phyloP scores from a whole-genome alignment of 1,140 invertebrate genomes.

The Tetraneura akinire region DNA sequence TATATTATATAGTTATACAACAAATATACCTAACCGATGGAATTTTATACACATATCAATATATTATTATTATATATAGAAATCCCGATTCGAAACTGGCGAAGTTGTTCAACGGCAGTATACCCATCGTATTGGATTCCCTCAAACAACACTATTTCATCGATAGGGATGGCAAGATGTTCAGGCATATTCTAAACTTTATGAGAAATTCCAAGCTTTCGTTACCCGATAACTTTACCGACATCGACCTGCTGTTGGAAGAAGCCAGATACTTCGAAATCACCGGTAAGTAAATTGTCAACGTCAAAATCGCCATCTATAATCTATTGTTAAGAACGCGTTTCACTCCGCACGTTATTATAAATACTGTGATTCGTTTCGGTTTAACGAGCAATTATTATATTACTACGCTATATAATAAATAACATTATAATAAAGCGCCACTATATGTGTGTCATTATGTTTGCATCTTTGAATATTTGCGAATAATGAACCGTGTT shows the following conservation, averaged over 20 bases:
- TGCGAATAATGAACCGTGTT: not conserved
- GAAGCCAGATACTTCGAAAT: constrained; percentile 93
- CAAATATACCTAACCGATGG: not conserved
- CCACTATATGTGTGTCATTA: not conserved
- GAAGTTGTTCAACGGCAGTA: constrained; percentile 93
- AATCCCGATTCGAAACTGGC: constrained; percentile 90
- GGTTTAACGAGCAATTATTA: not conserved
- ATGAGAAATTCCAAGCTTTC: constrained; percentile 85
- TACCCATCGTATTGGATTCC: constrained; percentile 93
- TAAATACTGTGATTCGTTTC: not conserved
- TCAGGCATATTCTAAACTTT: constrained; percentile 94
- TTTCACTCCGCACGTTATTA: no score
- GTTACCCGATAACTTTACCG: constrained; percentile 83
- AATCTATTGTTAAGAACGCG: no score
- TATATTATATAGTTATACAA: not conserved
- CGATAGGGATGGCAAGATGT: constrained; percentile 93
- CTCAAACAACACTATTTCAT: constrained; percentile 98
- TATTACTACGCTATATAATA: not conserved
- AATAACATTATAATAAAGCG: not conserved
- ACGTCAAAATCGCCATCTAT: not conserved
- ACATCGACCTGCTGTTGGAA: constrained; percentile 86
- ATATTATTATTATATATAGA: no score
- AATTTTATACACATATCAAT: no score
- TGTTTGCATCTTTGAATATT: not conserved
- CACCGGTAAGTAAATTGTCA: constrained; percentile 68